A percentile compares a stretch with the other conserved stretches of the same genome.
Conservation (phyloP, 2,113 vertebrate genomes). For the Neofelis nebulosa region DNA sequence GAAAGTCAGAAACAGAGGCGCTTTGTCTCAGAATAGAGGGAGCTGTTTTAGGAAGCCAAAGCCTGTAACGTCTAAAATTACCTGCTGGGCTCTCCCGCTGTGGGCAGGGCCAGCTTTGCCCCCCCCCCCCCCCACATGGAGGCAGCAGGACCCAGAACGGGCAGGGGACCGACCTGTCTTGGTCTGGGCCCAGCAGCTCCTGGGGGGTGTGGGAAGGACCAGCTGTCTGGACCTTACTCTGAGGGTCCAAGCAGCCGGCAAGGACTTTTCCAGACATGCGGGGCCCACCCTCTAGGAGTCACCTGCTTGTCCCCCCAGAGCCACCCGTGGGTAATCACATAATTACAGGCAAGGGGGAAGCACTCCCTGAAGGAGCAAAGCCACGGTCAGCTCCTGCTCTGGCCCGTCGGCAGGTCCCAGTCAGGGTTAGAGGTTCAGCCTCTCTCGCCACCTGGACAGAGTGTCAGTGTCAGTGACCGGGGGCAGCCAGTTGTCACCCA, state of each 20-base stretch:
- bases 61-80: constrained; percentile 62
- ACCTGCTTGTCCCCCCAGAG: neutral
- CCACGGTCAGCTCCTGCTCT: constrained; percentile 57
- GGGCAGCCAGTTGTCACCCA: neutral
- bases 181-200: neutral
- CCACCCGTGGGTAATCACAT: constrained; percentile 56
- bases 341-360: constrained; percentile 72
- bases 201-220: neutral
- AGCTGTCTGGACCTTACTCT: neutral
- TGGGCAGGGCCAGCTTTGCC: neutral
- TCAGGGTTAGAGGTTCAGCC: neutral
- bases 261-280: neutral
- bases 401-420: neutral
- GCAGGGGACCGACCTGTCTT: neutral
- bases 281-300: neutral
- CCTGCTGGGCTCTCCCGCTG: neutral
- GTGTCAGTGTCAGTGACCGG: neutral
- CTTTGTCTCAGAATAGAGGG: constrained; percentile 60
- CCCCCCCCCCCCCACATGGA: neutral
- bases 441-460: neutral
- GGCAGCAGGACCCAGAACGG: neutral
- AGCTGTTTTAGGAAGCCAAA: constrained; percentile 36
- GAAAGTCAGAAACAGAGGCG: constrained; percentile 39
- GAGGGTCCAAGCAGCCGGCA: neutral
- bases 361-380: constrained; percentile 10